phyloP scores from a whole-genome alignment of 2,113 vertebrate genomes.

The Cinclus mexicanus region DNA sequence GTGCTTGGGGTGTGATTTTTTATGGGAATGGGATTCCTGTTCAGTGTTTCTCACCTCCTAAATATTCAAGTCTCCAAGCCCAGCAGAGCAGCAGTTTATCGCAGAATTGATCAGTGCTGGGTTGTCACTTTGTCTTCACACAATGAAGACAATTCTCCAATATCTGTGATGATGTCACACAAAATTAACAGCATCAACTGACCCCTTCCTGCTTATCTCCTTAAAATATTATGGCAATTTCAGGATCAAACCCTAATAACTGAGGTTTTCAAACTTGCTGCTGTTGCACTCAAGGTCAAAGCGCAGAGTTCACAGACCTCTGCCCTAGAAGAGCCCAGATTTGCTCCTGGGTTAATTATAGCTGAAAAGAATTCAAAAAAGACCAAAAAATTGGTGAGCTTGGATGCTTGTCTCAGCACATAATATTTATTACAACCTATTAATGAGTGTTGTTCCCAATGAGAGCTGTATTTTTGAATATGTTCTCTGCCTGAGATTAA shows the following conservation, averaged over 20 bases:
- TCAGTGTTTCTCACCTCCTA: accelerated
- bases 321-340: neutral
- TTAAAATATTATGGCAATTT: neutral
- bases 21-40: neutral
- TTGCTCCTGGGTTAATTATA: neutral
- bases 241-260: neutral
- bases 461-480: neutral
- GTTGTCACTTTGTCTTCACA: neutral
- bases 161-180: neutral
- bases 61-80: neutral
- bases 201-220: neutral
- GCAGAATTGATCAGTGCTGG: neutral
- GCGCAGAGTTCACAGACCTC: neutral
- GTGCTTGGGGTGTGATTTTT: neutral
- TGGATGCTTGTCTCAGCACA: neutral
- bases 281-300: neutral
- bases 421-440: neutral
- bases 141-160: neutral
- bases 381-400: neutral
- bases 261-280: neutral
- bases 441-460: neutral
- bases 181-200: neutral
- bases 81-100: neutral
- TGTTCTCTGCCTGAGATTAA: neutral
- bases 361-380: neutral